A percentile compares a stretch with the other conserved stretches of the same genome.
Evolutionary conservation across 2,113 vertebrate species (phyloP).

Genomic region (Gobiocypris rarus): DNA sequence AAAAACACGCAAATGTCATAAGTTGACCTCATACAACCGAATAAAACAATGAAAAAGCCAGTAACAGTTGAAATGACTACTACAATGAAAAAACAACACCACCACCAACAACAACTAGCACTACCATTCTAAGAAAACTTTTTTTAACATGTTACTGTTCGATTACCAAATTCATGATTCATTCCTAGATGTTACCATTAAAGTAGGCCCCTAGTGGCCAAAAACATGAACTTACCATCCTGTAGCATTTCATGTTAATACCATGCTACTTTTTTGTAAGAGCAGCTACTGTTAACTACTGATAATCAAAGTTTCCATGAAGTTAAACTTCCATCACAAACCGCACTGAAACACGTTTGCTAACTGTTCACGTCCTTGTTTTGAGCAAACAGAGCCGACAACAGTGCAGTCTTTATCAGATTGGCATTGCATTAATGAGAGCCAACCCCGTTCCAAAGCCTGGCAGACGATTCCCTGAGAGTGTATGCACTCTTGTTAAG

Average conservation of each 20-base stretch:
- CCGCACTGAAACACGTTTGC: background rate
- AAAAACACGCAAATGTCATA: too few species aligned
- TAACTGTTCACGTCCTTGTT: background rate
- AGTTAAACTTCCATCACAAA: background rate
- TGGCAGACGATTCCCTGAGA: background rate
- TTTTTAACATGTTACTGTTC: background rate
- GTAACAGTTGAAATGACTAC: too few species aligned
- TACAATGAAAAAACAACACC: too few species aligned
- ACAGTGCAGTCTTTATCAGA: slow-evolving; percentile 12
- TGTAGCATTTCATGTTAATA: background rate
- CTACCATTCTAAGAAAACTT: too few species aligned
- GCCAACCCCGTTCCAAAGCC: background rate
- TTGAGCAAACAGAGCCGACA: background rate
- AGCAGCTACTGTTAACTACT: too few species aligned
- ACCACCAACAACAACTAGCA: too few species aligned
- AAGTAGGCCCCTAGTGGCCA: background rate
- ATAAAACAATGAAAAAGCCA: too few species aligned
- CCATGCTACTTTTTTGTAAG: background rate
- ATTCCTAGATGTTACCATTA: background rate
- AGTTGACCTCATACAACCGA: too few species aligned
- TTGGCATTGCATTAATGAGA: slow-evolving; percentile 1
- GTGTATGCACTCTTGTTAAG: slow-evolving; percentile 39
- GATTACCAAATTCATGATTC: background rate
- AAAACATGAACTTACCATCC: background rate
- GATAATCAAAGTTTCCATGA: background rate